Percentiles rank a stretch among this genome's conserved stretches.
Evolutionary conservation across 2,113 vertebrate species (phyloP).

Genomic region (Oryzias celebensis): DNA sequence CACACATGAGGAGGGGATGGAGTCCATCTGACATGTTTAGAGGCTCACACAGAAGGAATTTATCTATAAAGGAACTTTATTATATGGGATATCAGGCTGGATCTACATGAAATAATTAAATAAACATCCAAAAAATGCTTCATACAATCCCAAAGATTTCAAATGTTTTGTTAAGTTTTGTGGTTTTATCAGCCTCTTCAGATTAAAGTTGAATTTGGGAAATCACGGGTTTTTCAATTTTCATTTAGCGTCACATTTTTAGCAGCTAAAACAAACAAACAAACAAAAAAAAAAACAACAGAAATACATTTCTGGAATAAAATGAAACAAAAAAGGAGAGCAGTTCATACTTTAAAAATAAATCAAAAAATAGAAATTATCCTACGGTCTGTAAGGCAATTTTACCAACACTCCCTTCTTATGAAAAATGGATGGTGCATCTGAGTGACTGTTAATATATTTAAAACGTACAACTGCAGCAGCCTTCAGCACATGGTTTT

Average conservation of each 20-base stretch:
- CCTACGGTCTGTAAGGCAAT: constrained; percentile 43
- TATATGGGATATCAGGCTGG: fast-evolving
- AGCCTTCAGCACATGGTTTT: not conserved
- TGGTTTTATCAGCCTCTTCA: too few species aligned
- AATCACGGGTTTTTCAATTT: too few species aligned
- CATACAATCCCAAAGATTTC: too few species aligned
- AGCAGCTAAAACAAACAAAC: not conserved
- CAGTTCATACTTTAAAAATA: constrained; percentile 3
- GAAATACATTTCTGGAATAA: not conserved
- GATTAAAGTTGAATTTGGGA: too few species aligned
- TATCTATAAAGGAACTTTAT: too few species aligned
- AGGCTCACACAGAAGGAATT: not conserved
- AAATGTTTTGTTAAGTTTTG: too few species aligned
- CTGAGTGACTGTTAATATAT: constrained; percentile 51
- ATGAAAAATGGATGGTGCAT: constrained; percentile 63
- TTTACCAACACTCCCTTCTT: constrained; percentile 21
- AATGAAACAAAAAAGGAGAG: not conserved
- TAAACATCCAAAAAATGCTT: too few species aligned
- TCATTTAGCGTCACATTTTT: not conserved
- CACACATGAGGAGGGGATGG: not conserved
- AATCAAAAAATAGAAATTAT: constrained; percentile 11
- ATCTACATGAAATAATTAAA: too few species aligned
- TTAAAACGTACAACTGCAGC: constrained; percentile 1
- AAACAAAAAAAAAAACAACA: too few species aligned
- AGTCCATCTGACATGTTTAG: not conserved